Evolutionary conservation across 2,113 vertebrate species (phyloP).

Genomic region (Geococcyx californianus): DNA sequence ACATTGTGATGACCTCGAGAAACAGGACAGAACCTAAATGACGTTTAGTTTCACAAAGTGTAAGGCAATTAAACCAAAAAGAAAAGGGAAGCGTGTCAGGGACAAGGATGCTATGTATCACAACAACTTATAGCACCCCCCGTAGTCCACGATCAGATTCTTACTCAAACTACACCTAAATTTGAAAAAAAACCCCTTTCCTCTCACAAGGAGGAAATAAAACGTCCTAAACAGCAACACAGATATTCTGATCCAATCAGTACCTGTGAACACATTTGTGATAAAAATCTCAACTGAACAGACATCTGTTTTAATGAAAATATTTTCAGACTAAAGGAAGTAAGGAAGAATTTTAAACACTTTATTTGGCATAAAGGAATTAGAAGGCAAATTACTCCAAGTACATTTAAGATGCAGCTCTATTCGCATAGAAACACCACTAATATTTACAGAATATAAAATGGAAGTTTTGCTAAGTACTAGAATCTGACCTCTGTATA

Average conservation of each 20-base stretch:
- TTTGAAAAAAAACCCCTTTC: not conserved
- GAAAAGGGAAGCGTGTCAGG: not conserved
- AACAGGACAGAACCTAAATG: not conserved
- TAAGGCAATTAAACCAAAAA: not conserved
- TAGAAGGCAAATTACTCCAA: not conserved
- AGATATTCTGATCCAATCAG: not conserved
- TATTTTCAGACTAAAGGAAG: not conserved
- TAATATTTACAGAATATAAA: not conserved
- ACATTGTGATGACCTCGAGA: not conserved
- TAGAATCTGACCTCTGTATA: not conserved
- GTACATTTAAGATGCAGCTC: not conserved
- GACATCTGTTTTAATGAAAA: not conserved
- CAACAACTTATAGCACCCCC: not conserved
- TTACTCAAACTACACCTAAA: not conserved
- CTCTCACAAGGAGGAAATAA: not conserved
- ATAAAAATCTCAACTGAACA: not conserved
- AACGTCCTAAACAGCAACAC: not conserved
- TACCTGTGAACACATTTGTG: not conserved
- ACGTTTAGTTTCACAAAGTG: not conserved
- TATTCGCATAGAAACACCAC: not conserved
- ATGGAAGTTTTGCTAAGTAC: not conserved
- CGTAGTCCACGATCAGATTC: not conserved
- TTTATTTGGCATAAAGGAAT: not conserved
- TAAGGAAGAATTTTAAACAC: not conserved
- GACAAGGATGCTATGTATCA: not conserved